These are phyloP conservation scores for Petaurus breviceps DNA, from an alignment of 2,113 vertebrate genomes.

Conservation along the genomic window DNA sequence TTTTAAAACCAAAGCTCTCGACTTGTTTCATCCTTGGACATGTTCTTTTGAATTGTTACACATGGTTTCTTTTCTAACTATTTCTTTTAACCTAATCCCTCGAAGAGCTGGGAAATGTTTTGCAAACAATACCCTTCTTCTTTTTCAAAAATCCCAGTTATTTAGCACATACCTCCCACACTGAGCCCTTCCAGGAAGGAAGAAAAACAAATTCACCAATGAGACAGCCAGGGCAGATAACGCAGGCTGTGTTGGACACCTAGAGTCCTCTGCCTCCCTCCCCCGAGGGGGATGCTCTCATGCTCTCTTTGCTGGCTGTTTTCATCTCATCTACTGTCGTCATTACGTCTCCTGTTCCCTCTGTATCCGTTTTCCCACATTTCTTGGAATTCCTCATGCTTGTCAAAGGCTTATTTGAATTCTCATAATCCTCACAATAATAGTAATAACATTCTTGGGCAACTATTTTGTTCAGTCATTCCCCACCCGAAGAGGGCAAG, in stretches of 20 bases:
- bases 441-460: neutral
- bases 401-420: neutral
- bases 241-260: neutral
- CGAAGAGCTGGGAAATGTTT: neutral
- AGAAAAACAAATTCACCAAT: neutral
- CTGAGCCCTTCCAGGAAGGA: neutral
- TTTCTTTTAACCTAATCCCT: neutral
- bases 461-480: neutral
- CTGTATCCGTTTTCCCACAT: neutral
- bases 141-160: neutral
- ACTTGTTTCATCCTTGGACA: neutral
- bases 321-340: neutral
- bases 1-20: neutral
- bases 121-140: neutral
- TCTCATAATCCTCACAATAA: neutral
- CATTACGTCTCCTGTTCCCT: neutral
- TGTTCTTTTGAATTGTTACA: neutral
- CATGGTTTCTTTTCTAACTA: neutral
- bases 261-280: neutral
- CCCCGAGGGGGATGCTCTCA: neutral
- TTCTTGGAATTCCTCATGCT: neutral
- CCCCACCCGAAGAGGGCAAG: neutral
- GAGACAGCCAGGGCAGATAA: neutral
- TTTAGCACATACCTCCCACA: neutral
- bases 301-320: neutral